Percentiles rank a stretch among this genome's conserved stretches.
Conservation (phyloP, 2,888 invertebrate genomes). For the Cheilosia variabilis region DNA sequence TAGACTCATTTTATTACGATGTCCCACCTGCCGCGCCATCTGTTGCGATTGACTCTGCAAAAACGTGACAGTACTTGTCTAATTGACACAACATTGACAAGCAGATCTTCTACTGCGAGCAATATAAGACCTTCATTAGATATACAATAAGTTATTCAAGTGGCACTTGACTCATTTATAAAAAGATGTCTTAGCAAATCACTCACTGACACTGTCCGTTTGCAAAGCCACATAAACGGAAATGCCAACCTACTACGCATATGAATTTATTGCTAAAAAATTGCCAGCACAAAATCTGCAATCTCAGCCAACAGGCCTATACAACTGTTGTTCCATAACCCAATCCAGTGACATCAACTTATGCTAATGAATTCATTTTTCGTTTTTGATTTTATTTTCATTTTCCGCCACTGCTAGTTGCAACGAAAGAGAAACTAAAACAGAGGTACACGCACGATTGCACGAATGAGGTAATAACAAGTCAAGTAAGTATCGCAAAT, state of each 20-base stretch:
- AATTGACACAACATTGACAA: too few species aligned
- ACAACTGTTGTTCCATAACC: constrained; percentile 4
- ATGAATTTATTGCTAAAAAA: not conserved
- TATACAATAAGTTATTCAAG: too few species aligned
- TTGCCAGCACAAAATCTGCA: not conserved
- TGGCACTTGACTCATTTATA: too few species aligned
- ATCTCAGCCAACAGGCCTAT: not conserved
- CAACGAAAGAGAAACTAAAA: constrained; percentile 41
- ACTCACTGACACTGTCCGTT: too few species aligned
- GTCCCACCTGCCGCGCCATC: too few species aligned
- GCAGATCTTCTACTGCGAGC: too few species aligned
- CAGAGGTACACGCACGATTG: not conserved
- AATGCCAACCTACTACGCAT: not conserved
- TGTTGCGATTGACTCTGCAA: too few species aligned
- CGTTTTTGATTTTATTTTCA: constrained; percentile 7
- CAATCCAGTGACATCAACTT: constrained; percentile 22
- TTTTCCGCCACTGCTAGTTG: constrained; percentile 18
- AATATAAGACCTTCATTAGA: too few species aligned
- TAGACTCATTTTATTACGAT: too few species aligned
- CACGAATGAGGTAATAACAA: constrained; percentile 31
- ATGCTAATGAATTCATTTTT: constrained; percentile 16
- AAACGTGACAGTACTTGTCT: too few species aligned
- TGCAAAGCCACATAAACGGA: not conserved
- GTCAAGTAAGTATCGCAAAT: constrained; percentile 5
- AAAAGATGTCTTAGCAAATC: too few species aligned